Conservation (phyloP, 2,113 vertebrate genomes). For the Lepus americanus region DNA sequence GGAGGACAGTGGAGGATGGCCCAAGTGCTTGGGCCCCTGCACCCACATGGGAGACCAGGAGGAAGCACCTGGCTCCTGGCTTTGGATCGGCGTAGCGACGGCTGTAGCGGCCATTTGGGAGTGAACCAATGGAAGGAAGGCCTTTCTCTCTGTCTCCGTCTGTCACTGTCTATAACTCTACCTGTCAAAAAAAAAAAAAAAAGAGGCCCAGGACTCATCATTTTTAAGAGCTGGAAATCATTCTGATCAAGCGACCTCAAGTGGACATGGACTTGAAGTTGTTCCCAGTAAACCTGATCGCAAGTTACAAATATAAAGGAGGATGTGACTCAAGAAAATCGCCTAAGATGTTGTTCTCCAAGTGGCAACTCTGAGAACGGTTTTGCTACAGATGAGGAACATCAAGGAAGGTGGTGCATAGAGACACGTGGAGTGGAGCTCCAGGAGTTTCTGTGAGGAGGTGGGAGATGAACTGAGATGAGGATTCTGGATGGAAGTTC, state of each 20-base stretch:
- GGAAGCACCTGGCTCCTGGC: no score
- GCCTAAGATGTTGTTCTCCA: not conserved
- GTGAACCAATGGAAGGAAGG: no score
- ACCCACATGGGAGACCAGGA: no score
- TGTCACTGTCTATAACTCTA: no score
- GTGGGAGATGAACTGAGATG: not conserved
- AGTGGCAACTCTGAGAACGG: not conserved
- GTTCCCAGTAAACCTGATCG: not conserved
- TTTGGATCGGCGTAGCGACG: no score
- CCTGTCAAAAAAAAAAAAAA: no score
- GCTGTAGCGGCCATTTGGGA: no score
- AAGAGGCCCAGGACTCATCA: not conserved
- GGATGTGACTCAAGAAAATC: not conserved
- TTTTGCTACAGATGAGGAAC: not conserved
- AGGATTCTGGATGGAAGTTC: not conserved
- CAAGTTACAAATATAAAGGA: not conserved
- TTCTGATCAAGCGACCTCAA: not conserved
- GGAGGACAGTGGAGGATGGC: no score
- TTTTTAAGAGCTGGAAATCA: not conserved
- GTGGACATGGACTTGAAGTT: not conserved
- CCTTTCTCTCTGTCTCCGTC: no score
- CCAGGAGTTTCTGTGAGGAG: not conserved
- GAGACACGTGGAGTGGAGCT: not conserved
- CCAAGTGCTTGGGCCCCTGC: no score
- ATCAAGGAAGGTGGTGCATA: not conserved